These are phyloP conservation scores for Pomatostomus ruficeps DNA, from an alignment of 2,113 vertebrate species.

Conservation along the genomic window DNA sequence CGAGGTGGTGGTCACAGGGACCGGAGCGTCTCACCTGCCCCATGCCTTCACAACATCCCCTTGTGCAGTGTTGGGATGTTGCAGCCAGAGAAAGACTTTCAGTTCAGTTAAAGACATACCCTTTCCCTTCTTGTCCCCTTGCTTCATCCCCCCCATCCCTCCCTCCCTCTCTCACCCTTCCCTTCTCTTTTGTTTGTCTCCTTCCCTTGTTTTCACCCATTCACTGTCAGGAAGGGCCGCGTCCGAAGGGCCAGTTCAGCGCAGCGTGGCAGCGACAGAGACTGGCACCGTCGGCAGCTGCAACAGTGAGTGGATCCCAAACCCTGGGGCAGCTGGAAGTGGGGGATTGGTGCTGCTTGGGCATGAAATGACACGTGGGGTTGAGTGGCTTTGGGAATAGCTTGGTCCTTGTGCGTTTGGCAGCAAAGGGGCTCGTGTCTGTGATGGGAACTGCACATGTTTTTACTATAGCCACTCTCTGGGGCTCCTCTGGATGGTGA, in stretches of 20 bases:
- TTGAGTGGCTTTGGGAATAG: background rate
- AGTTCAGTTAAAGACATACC: conserved; percentile 46
- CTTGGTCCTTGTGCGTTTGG: background rate
- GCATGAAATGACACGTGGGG: background rate
- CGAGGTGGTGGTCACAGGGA: background rate
- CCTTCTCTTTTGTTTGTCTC: conserved; percentile 71
- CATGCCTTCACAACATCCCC: accelerated
- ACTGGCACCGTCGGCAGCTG: conserved; percentile 69
- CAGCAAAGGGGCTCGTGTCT: background rate
- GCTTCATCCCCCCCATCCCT: conserved; percentile 26
- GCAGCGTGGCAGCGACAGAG: conserved; percentile 73
- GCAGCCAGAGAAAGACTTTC: background rate
- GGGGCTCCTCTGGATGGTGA: background rate
- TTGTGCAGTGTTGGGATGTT: background rate
- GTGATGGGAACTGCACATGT: background rate
- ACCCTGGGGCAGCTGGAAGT: conserved; percentile 31
- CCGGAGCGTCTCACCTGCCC: background rate
- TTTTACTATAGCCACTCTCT: background rate
- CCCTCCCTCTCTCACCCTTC: conserved; percentile 63
- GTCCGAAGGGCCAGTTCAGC: conserved; percentile 69
- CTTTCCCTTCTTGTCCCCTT: conserved; percentile 56
- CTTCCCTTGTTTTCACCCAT: conserved; percentile 53
- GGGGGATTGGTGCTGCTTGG: conserved; percentile 17
- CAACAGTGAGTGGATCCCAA: conserved; percentile 74
- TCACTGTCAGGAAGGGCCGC: conserved; percentile 76